phyloP scores from a whole-genome alignment of 1,140 invertebrate species.

The Drosophila ogumai region DNA sequence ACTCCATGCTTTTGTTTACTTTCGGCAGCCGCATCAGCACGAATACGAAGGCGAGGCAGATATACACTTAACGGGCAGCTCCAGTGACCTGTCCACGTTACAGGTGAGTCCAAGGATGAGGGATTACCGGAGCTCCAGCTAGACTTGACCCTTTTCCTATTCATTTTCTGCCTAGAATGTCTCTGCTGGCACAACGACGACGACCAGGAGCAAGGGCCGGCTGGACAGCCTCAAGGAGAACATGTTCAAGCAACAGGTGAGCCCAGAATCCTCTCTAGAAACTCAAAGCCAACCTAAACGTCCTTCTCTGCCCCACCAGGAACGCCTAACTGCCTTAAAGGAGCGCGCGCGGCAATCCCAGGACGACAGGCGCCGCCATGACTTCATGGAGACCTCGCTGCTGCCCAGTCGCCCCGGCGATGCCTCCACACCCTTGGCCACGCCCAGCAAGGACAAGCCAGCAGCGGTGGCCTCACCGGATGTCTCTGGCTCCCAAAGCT shows the following conservation, averaged over 20 bases:
- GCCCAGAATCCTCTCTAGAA: neutral
- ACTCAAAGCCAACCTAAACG: too few species aligned
- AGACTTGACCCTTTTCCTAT: neutral
- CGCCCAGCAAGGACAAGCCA: constrained; percentile 51
- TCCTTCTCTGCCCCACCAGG: constrained; percentile 14
- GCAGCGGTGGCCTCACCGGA: neutral
- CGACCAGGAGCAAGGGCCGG: constrained; percentile 45
- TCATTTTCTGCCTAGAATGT: constrained; percentile 25
- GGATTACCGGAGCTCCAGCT: too few species aligned
- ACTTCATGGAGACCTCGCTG: constrained; percentile 58
- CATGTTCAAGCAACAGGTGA: constrained; percentile 65
- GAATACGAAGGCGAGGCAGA: constrained; percentile 54
- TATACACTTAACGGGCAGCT: constrained; percentile 34
- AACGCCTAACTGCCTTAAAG: constrained; percentile 60
- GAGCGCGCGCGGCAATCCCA: constrained; percentile 61
- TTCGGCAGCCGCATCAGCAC: constrained; percentile 33
- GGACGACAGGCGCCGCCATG: constrained; percentile 23
- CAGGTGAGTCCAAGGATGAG: too few species aligned
- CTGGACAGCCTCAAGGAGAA: constrained; percentile 68
- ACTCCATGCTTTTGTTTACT: neutral
- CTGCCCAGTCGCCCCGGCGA: constrained; percentile 21
- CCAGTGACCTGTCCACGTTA: constrained; percentile 42
- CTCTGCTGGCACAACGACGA: constrained; percentile 25
- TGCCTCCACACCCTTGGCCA: constrained; percentile 48
- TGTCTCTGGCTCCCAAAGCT: constrained; percentile 6